Evolutionary conservation across 2,797 vertebrate genomes (phyloP).

Genomic region (Crotalus adamanteus): DNA sequence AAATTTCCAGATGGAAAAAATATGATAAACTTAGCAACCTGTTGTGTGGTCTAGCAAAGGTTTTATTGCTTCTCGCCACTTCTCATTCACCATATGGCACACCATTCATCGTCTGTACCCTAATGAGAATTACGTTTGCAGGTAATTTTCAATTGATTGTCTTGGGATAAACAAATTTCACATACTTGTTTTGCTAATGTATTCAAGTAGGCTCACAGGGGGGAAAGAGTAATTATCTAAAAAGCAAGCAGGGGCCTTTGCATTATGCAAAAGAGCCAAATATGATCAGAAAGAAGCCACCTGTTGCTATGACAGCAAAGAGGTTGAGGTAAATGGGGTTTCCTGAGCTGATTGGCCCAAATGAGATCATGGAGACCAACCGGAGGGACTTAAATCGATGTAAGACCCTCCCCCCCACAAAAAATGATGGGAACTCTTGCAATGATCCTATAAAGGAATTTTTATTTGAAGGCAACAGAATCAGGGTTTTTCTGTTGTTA

Average conservation of each 20-base stretch:
- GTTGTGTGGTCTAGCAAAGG: constrained; percentile 65
- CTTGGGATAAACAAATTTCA: constrained; percentile 85
- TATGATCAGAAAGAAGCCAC: constrained; percentile 70
- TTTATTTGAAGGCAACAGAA: constrained; percentile 71
- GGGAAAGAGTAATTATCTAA: constrained; percentile 84
- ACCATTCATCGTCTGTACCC: constrained; percentile 69
- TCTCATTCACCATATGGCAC: constrained; percentile 76
- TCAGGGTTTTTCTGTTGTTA: constrained; percentile 70
- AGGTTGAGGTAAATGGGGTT: constrained; percentile 76
- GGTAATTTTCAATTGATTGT: constrained; percentile 86
- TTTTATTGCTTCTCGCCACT: constrained; percentile 68
- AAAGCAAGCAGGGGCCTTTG: constrained; percentile 75
- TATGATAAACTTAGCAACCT: constrained; percentile 66
- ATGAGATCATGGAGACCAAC: constrained; percentile 74
- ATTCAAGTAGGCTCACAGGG: constrained; percentile 79
- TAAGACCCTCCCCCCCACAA: constrained; percentile 17
- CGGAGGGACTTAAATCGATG: constrained; percentile 76
- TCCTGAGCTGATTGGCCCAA: constrained; percentile 80
- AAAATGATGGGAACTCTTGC: constrained; percentile 74
- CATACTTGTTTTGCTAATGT: constrained; percentile 80
- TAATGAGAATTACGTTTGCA: constrained; percentile 79
- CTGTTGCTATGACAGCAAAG: constrained; percentile 78
- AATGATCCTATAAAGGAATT: constrained; percentile 72
- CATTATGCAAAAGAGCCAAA: constrained; percentile 74
- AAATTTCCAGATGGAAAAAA: constrained; percentile 46